Evolutionary conservation across 2,797 vertebrate genomes (phyloP).

Genomic region (Harpagifer antarcticus): DNA sequence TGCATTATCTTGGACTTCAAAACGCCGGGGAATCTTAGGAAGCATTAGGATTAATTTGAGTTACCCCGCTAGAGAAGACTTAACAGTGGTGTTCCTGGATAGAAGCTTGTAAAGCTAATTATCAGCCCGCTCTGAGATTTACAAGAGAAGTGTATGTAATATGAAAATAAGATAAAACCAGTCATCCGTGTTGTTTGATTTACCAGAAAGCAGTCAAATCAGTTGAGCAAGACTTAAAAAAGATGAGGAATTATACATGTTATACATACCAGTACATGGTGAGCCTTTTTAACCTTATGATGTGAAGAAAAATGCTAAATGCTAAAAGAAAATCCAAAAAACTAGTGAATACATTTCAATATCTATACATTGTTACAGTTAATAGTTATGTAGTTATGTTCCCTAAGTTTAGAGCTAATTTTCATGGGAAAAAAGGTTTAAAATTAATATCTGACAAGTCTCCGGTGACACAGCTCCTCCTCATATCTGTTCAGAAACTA

Average conservation of each 20-base stretch:
- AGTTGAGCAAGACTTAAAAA: slow-evolving; percentile 7
- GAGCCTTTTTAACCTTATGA: neutral
- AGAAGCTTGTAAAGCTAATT: neutral
- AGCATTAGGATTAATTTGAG: slow-evolving; percentile 1
- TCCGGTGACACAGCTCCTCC: no score
- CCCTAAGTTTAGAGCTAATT: neutral
- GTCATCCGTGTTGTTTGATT: slow-evolving; percentile 3
- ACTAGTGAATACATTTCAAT: slow-evolving; percentile 6
- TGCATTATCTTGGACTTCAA: slow-evolving; percentile 35
- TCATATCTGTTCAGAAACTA: no score
- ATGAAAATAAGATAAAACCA: neutral
- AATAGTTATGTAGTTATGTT: neutral
- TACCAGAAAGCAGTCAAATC: slow-evolving; percentile 16
- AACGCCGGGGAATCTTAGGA: slow-evolving; percentile 3
- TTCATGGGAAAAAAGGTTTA: no score
- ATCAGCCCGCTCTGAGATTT: neutral
- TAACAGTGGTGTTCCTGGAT: neutral
- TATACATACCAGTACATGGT: neutral
- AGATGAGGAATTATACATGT: slow-evolving; percentile 18
- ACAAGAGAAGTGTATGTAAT: slow-evolving; percentile 8
- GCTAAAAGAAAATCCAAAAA: neutral
- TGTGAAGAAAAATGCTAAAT: neutral
- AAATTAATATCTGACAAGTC: no score
- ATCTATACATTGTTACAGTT: neutral
- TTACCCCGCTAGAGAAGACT: neutral